Evolutionary conservation across 2,113 vertebrate genomes (phyloP).

Genomic region (Bubalus kerabau): DNA sequence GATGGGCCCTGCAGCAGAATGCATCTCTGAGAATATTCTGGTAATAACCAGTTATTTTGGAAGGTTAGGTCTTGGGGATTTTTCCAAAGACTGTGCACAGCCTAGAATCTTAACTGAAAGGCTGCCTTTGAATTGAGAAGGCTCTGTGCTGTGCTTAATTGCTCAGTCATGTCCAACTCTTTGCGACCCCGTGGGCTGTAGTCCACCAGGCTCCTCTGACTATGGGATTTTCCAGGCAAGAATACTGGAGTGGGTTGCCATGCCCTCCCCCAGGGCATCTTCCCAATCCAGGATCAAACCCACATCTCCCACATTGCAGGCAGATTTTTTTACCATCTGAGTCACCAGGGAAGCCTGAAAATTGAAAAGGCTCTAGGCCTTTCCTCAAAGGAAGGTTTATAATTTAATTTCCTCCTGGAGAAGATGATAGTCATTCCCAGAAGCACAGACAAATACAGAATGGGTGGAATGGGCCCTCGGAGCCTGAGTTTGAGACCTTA

Average conservation of each 20-base stretch:
- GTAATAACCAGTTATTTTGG: slow-evolving; percentile 74
- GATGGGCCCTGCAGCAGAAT: slow-evolving; percentile 87
- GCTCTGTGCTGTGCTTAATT: background rate
- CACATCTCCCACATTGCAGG: background rate
- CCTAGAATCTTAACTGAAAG: background rate
- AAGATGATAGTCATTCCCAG: background rate
- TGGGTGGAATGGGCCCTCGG: background rate
- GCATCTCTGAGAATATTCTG: slow-evolving; percentile 88
- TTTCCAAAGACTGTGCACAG: background rate
- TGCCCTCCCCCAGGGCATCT: background rate
- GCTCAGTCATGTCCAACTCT: background rate
- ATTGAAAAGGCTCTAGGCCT: background rate
- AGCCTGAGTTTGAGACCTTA: too few relatives aligned
- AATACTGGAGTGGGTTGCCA: background rate
- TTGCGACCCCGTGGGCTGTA: background rate
- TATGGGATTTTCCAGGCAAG: background rate
- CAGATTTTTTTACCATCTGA: background rate
- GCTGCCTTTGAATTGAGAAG: background rate
- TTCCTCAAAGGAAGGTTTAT: background rate
- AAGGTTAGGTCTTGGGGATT: background rate
- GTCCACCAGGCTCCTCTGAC: background rate
- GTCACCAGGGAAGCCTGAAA: background rate
- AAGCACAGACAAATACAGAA: background rate
- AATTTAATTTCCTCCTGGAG: background rate
- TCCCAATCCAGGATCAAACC: background rate